These are phyloP conservation scores for Aquatica leii DNA, from an alignment of 2,888 invertebrate species.

Conservation along the genomic window DNA sequence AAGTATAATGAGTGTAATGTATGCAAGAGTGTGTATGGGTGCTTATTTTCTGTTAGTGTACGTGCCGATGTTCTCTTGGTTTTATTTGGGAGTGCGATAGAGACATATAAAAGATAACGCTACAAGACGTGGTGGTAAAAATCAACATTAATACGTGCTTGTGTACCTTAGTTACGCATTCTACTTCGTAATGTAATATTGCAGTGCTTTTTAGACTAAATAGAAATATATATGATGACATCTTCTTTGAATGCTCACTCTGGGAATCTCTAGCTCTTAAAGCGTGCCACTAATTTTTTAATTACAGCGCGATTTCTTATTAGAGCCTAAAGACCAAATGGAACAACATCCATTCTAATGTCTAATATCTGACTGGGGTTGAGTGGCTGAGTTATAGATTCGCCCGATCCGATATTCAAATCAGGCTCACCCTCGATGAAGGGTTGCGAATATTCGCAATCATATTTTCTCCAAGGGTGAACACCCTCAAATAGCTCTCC, in stretches of 20 bases:
- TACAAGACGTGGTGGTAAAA: constrained; percentile 27
- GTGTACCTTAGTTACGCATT: constrained; percentile 36
- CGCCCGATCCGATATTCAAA: constrained; percentile 54
- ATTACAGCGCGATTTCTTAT: constrained; percentile 3
- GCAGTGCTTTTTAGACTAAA: constrained; percentile 37
- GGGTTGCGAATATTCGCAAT: constrained; percentile 57
- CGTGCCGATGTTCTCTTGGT: constrained; percentile 37
- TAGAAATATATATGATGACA: constrained; percentile 33
- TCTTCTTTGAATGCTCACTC: constrained; percentile 26
- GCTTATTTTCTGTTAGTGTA: constrained; percentile 40
- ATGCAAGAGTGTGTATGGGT: constrained; percentile 47
- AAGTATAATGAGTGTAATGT: constrained; percentile 54
- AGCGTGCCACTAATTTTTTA: constrained; percentile 4
- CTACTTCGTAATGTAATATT: constrained; percentile 35
- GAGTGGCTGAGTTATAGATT: constrained; percentile 45
- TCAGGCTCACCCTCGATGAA: constrained; percentile 54
- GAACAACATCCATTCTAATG: constrained; percentile 45
- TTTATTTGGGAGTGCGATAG: constrained; percentile 21
- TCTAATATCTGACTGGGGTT: constrained; percentile 53
- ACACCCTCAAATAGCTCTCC: constrained; percentile 49
- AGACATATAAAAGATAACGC: constrained; percentile 18
- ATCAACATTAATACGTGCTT: constrained; percentile 29
- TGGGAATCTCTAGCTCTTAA: constrained; percentile 11
- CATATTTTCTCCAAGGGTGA: constrained; percentile 58
- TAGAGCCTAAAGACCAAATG: too few species aligned